Evolutionary conservation across 2,888 invertebrate species (phyloP), one percentile per base, ranked within the genome.

Genomic region (Macrosoma leucophasiata): DNA sequence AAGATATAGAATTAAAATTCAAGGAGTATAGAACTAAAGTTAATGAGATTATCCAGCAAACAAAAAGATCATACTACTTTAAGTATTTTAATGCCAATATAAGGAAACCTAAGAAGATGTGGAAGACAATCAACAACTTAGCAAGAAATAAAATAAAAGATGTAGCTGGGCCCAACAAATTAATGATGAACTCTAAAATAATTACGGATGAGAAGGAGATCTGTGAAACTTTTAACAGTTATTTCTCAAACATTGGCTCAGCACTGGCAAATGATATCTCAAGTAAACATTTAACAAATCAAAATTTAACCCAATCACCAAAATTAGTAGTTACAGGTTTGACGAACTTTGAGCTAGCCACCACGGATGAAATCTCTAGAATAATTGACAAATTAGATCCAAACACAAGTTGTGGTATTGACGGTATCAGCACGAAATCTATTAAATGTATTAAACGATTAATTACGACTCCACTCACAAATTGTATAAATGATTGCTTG

Each of bases 31-130:
- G 24, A 19, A 3, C 8, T n/a, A 28, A 23, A 33, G 28, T 28
- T 9, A 1, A 5, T 18, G 19, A 28, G 7, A 13, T 11, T 1
- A 33, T 28, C 4, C 22, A 28, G 21, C 5, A 7, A 7, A 23
- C 33, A 4, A 33, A 33, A 26, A 26, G 10, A 8, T 2, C 17
- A n/a, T 33, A 33, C 18, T 33, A 28, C 4, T 5, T 9, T 1
- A 33, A 33, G 7, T 7, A 1, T 6, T 33, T 23, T 9, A n/a
- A 4, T 8, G 7, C 13, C 1, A 18, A 7, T 6, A 17, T 17
- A 9, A 27, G 10, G 3, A 33, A 28, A 15, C 33, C 33, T 1
- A 14, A 13, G 4, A 33, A 33, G 13, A 23, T 33, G 28, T 33
- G 33, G 33, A 33, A 11, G 2, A 5, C 21, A n/a, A 33, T 33